Evolutionary conservation across 2,113 vertebrate genomes (phyloP).

Genomic region (Puffinus mauretanicus): DNA sequence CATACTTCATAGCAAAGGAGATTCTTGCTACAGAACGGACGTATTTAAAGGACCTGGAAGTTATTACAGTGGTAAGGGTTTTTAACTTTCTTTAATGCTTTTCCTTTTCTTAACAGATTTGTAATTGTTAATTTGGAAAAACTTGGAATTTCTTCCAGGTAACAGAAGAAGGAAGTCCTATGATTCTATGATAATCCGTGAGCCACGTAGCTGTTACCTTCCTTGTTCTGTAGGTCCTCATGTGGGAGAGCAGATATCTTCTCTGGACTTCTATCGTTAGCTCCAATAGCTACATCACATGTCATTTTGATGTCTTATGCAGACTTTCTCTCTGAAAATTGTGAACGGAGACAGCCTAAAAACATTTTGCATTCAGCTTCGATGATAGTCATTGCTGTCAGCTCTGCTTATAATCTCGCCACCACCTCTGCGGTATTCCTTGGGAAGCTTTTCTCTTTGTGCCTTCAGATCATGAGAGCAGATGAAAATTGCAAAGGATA

Average conservation of each 20-base stretch:
- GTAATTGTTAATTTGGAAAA: not conserved
- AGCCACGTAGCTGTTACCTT: not conserved
- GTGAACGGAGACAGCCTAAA: not conserved
- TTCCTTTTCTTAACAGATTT: not conserved
- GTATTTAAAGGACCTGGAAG: constrained; percentile 92
- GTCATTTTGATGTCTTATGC: not conserved
- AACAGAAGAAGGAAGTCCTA: not conserved
- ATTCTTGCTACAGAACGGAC: constrained; percentile 94
- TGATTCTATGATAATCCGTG: not conserved
- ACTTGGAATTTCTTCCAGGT: not conserved
- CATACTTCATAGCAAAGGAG: constrained; percentile 96
- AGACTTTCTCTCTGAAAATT: not conserved
- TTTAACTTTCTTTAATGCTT: not conserved
- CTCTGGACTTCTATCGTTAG: rapidly evolving
- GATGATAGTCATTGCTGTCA: not conserved
- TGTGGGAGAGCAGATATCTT: not conserved
- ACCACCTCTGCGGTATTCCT: rapidly evolving
- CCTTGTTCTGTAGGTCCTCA: not conserved
- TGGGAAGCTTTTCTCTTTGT: not conserved
- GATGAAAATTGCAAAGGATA: not conserved
- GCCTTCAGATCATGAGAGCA: not conserved
- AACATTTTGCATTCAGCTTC: not conserved
- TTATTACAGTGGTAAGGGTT: constrained; percentile 90
- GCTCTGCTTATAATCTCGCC: not conserved
- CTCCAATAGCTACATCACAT: not conserved